Percentiles rank a stretch among this genome's conserved stretches.
Evolutionary conservation across 2,113 vertebrate species (phyloP).

Genomic region (Sceloporus tristichus): DNA sequence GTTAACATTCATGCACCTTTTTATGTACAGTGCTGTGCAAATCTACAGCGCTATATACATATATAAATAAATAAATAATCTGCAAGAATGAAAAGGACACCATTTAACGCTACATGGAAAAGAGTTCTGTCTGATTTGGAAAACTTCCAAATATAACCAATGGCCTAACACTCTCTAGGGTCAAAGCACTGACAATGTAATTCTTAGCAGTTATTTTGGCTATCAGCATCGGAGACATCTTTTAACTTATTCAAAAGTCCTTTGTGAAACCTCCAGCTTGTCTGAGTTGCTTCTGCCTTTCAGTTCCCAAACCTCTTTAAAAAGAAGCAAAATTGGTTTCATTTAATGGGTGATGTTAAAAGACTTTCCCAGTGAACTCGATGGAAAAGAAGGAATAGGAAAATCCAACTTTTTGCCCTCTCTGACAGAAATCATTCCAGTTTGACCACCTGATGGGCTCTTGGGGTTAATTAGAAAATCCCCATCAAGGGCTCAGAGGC

Average conservation of each 20-base stretch:
- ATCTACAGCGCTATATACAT: too few species aligned
- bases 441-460: constrained; percentile 81
- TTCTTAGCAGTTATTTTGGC: constrained; percentile 24
- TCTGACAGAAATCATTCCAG: constrained; percentile 76
- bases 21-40: too few species aligned
- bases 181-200: constrained; percentile 32
- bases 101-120: not conserved
- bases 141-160: not conserved
- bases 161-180: rapidly evolving
- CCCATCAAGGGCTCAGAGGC: constrained; percentile 84
- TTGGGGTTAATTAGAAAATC: constrained; percentile 87
- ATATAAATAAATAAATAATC: too few species aligned
- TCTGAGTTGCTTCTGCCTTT: not conserved
- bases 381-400: constrained; percentile 46
- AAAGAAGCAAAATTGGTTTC: constrained; percentile 15
- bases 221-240: not conserved
- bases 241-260: not conserved
- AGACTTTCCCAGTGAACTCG: constrained; percentile 3
- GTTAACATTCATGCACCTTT: not conserved
- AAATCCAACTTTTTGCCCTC: constrained; percentile 79
- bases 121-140: not conserved
- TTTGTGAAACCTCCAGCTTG: constrained; percentile 15
- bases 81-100: not conserved
- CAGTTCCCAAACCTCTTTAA: constrained; percentile 30
- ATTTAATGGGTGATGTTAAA: not conserved